Evolutionary conservation across 2,113 vertebrate genomes (phyloP), one percentile per base, ranked within the genome.

Genomic region (Fulica atra): DNA sequence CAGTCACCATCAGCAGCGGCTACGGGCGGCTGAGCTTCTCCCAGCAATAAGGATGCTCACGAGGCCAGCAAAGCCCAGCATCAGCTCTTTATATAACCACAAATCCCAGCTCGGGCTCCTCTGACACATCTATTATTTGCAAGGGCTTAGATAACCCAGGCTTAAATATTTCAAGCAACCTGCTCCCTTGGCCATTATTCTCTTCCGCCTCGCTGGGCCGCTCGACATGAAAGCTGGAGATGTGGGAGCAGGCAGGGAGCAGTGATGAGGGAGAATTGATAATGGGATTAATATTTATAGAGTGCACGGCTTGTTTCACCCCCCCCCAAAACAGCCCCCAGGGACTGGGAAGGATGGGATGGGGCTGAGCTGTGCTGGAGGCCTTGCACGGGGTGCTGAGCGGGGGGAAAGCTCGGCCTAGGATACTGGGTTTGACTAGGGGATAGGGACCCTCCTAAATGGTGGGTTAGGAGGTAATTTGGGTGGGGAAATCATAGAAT

Each of bases 81-180:
- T 17, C 33, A 21, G 59, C 13, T 36, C 74, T 44, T 91, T 91
- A 91, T 2, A 51, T 57, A 93, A 95, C 65, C 61, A 4, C 66
- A 65, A 72, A 81, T 40, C 80, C 65, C 25, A 61, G 61, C 48
- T 17, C n/a, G 0, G 19, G 40, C 71, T 86, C 56, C 76, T 74
- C 65, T 63, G 63, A 72, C 80, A 86, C 54, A 81, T 66, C 13
- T 40, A 77, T 94, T 87, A 76, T 88, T 60, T 56, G 56, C 81
- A 53, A 44, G 1, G 54, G 86, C 92, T 87, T 72, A 93, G 85
- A 80, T 93, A 82, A 83, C 93, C 76, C 36, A 11, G 28, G 59
- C 89, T 88, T 95, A 81, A 96, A 96, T 96, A 96, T 92, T 96
- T 92, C 87, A 96, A 77, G 82, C 53, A n/a, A 82, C 57, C 84